Base-by-base conservation (phyloP, 2,888 invertebrate species). In the Cantharis rufa region DNA sequence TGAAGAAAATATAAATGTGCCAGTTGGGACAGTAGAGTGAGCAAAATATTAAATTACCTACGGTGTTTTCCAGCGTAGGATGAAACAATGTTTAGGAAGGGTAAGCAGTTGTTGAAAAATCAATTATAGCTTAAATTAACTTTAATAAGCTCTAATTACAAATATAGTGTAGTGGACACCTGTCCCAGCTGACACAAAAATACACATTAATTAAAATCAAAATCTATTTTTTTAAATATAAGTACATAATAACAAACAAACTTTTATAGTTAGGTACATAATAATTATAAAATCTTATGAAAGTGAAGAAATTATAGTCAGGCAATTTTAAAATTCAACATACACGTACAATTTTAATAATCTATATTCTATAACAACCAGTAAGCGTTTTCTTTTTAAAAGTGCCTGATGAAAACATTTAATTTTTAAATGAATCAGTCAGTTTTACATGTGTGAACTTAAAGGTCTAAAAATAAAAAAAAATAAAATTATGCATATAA, bases 11-110 rank as follows among this genome's bases (percentile, higher is more conserved):
- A 84, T 70, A 84, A 79, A 86, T 89, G 90, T 90, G 90, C 90
- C 90, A 90, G 90, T 90, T 89, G 90, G 90, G 90, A 90, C 89
- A 89, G 64, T 66, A 66, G 88, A 87, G 82, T 82, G 82, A 85
- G 84, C 83, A 84, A 81, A 81, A 79, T 78, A 69, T 80, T 84
- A 66, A 84, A 84, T 84, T 86, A 86, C 86, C 86, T 86, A 85
- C 69, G 77, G 74, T 79, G 78, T 78, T 73, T 81, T 85, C 86
- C 84, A 83, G 83, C 84, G 85, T 71, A 81, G 86, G 84, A 83
- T 83, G 83, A 81, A 75, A 80, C 80, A 74, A 75, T 28, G 72
- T 68, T 72, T 75, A 72, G 76, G 75, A 75, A 77, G 76, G 74
- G 71, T 70, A 48, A 76, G 75, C 77, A 78, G 80, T 79, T 77